Evolutionary conservation across 2,797 vertebrate species (phyloP).

Genomic region (Clamator glandarius): DNA sequence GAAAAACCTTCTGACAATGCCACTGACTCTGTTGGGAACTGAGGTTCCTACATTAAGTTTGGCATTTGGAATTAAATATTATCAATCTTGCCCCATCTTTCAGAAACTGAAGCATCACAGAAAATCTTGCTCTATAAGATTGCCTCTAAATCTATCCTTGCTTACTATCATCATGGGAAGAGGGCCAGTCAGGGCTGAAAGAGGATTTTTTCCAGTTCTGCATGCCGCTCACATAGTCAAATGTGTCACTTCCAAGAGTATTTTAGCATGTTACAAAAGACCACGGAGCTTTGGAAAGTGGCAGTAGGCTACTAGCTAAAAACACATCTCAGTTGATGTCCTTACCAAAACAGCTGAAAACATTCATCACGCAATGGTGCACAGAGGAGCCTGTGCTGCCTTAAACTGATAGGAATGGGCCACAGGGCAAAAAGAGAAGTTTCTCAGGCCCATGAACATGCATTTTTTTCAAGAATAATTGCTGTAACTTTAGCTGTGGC

Average conservation of each 20-base stretch:
- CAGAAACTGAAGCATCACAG: not conserved
- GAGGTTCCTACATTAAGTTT: not conserved
- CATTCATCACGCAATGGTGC: not conserved
- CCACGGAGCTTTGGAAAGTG: not conserved
- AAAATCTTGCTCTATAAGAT: not conserved
- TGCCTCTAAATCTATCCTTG: not conserved
- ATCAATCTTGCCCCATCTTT: not conserved
- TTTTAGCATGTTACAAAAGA: slow-evolving; percentile 8
- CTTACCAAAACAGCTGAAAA: slow-evolving; percentile 7
- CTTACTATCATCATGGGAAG: not conserved
- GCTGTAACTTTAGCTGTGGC: not conserved
- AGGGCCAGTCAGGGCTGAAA: not conserved
- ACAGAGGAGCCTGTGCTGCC: not conserved
- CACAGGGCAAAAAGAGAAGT: not conserved
- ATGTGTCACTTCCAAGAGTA: slow-evolving; percentile 9
- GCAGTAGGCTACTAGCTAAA: slow-evolving; percentile 23
- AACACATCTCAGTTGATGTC: not conserved
- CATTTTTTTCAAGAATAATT: not conserved
- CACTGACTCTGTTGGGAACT: not conserved
- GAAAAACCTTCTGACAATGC: not conserved
- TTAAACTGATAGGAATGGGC: slow-evolving; percentile 10
- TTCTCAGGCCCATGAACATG: not conserved
- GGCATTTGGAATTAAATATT: not conserved
- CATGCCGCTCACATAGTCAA: slow-evolving; percentile 11
- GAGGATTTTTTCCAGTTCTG: not conserved